phyloP scores from a whole-genome alignment of 2,797 vertebrate species.

The Momotus momota region DNA sequence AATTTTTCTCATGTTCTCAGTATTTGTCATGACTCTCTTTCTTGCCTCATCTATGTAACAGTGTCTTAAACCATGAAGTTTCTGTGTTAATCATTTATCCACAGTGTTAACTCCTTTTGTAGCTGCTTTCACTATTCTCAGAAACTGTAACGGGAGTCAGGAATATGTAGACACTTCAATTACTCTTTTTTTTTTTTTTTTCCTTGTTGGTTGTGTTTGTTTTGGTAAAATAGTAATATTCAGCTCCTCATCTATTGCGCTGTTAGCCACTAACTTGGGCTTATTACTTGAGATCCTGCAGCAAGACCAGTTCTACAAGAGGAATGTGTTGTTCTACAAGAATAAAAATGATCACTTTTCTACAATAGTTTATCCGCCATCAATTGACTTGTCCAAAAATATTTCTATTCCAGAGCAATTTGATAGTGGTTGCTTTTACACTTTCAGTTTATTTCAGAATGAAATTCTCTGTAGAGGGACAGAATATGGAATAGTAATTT shows the following conservation, averaged over 20 bases:
- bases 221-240: background rate
- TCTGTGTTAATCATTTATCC: background rate
- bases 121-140: background rate
- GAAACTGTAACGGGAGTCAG: background rate
- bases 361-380: background rate
- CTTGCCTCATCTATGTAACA: background rate
- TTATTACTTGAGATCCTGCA: background rate
- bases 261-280: background rate
- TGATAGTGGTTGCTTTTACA: background rate
- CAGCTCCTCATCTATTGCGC: background rate
- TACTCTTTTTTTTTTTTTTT: background rate
- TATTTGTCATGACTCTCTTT: background rate
- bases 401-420: background rate
- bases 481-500: background rate
- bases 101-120: background rate
- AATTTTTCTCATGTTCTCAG: background rate
- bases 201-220: accelerated
- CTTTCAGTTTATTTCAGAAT: background rate
- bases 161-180: background rate
- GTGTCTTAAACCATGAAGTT: background rate
- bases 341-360: background rate
- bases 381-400: background rate
- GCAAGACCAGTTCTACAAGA: background rate
- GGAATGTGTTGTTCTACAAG: background rate
- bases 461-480: background rate